Percentiles rank a stretch among this genome's conserved stretches.
phyloP scores from a whole-genome alignment of 2,888 invertebrate species.

The Melipona bicolor region DNA sequence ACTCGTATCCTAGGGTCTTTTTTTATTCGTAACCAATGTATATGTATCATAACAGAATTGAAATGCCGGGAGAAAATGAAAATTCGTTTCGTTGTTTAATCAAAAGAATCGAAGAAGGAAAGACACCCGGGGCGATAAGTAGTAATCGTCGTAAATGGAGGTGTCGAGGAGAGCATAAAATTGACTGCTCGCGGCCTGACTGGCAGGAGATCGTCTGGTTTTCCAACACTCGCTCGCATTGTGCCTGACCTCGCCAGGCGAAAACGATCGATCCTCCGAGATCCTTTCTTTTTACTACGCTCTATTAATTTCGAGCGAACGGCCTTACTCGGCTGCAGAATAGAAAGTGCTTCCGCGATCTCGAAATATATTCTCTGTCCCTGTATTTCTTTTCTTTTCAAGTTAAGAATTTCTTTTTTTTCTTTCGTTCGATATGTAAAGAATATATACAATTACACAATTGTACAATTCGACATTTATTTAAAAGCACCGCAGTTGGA shows the following conservation, averaged over 20 bases:
- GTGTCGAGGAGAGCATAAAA: slow-evolving; percentile 11
- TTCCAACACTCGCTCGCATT: slow-evolving; percentile 52
- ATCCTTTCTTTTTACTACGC: slow-evolving; percentile 65
- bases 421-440: background rate
- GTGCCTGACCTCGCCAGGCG: slow-evolving; percentile 51
- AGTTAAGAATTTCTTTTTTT: slow-evolving; percentile 17
- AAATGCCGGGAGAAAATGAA: background rate
- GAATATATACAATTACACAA: too few species aligned
- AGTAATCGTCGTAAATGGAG: slow-evolving; percentile 11
- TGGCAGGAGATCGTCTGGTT: slow-evolving; percentile 31
- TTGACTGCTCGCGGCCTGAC: background rate
- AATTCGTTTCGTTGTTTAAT: background rate
- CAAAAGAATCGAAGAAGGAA: background rate
- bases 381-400: too few species aligned
- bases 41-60: too few species aligned
- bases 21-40: too few species aligned
- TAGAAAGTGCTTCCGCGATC: slow-evolving; percentile 73
- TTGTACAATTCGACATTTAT: too few species aligned
- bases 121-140: background rate
- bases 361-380: slow-evolving; percentile 65
- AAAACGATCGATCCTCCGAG: slow-evolving; percentile 62
- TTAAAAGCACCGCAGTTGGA: too few species aligned
- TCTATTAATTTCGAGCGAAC: slow-evolving; percentile 66
- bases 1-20: too few species aligned
- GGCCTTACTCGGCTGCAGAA: slow-evolving; percentile 66